Evolutionary conservation across 2,888 invertebrate species (phyloP), one percentile per base, ranked within the genome.

Genomic region (Diabrotica balteata): DNA sequence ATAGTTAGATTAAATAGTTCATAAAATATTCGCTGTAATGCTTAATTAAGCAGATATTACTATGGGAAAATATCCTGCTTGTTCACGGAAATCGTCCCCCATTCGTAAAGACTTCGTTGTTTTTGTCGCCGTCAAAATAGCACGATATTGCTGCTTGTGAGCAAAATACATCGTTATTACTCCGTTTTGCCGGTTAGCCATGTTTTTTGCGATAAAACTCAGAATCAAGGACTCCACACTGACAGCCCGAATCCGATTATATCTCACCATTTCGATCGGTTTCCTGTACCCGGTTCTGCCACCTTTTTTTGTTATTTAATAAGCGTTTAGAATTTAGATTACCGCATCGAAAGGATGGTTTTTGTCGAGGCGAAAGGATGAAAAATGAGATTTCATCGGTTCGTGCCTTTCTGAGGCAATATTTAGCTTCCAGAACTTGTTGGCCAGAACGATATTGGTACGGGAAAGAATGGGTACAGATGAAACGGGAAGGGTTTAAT

Each of bases 241-340:
- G 63, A 63, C 63, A 63, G 11, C 55, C 55, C 32, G 43, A 63
- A 63, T 63, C 63, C 55, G 63, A 63, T 63, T 63, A 63, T 55
- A 42, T 50, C 57, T 63, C 63, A 55, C 63, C 49, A 50, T 63
- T 63, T 63, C 50, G 57, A 46, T 47, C 42, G 49, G 63, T 57
- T 63, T 63, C 55, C 57, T n/a, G 50, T 63, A 55, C 63, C 55
- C 51, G n/a, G 11, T 49, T 42, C 49, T n/a, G n/a, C 62, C 54
- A 47, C 63, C 44, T 57, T 63, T 63, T 63, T 63, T 57, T 57
- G 49, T 63, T 63, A 63, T 63, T 63, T 57, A 63, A 63, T 63
- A 63, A 63, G 63, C 63, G 49, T 63, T 63, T 63, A 57, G 63
- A 57, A 63, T 63, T 63, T 50, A 63, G 55, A 63, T 63, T 57